Evolutionary conservation across 2,113 vertebrate species (phyloP), one percentile per base, ranked within the genome.

Genomic region (Eurystomus gularis): DNA sequence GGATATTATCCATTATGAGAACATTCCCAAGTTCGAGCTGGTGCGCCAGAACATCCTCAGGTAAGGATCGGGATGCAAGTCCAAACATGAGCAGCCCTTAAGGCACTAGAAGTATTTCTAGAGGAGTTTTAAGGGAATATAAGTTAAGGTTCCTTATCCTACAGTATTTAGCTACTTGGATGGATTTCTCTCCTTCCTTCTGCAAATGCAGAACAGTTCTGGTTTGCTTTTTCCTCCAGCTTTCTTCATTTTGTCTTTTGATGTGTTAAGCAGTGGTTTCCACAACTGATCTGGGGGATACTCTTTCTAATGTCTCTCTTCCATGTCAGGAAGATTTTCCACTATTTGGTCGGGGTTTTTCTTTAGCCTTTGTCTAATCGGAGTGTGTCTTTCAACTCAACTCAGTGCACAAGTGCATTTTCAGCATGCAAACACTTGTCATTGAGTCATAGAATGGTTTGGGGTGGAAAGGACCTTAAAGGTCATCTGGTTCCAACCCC

Each of bases 1-100:
- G 0, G 99, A 99, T 90, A 99, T 99, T 76, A 99, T 99, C 96
- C 99, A 99, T 96, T 99, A 99, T 2, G 99, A 99, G 98, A 99
- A 99, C 65, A 99, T 99, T 69, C 99, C 99, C 6, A 98, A 99
- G 31, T 99, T 99, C 62, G 98, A 99, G 73, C 97, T 98, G 73
- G 99, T 99, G 65, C 98, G 99, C 62, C 99, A 99, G 94, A 99
- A 99, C 97, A 99, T 99, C 96, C 98, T 99, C 72, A 99, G 99
- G 99, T 99, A 60, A 97, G 97, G 60, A 33, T 33, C 2, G 28
- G 58, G 37, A 0, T 48, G n/a, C 42, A 37, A 6, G 17, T 37
- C 75, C 69, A 68, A 55, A 7, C 5, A 0, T 9, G 6, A 57
- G 55, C 40, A 60, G 19, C 40, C 40, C 46, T 42, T 39, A 13